These are phyloP conservation scores for Conistra vaccinii DNA, from an alignment of 2,888 invertebrate species.

Conservation along the genomic window DNA sequence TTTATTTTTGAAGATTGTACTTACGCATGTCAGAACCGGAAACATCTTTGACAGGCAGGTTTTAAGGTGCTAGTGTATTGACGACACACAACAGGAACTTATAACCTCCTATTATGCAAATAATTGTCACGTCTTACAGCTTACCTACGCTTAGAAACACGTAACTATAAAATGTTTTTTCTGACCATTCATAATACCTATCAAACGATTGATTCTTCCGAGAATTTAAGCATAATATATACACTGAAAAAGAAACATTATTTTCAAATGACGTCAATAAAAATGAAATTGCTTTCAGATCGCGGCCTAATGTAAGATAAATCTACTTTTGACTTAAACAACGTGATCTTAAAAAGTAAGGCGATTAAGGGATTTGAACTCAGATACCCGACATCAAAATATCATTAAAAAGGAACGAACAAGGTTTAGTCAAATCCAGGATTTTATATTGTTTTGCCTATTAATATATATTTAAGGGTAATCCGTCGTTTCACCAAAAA, in stretches of 20 bases:
- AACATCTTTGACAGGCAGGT: constrained; percentile 30
- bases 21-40: constrained; percentile 21
- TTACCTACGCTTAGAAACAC: too few relatives aligned
- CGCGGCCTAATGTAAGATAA: constrained; percentile 60
- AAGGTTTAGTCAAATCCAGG: constrained; percentile 60
- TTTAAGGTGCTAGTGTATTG: background rate
- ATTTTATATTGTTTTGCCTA: constrained; percentile 43
- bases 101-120: background rate
- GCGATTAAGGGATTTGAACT: constrained; percentile 65
- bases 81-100: background rate
- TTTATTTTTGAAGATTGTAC: constrained; percentile 39
- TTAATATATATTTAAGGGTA: constrained; percentile 29
- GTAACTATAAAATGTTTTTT: background rate
- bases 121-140: background rate
- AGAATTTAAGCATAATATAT: background rate
- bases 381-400: constrained; percentile 67
- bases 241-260: constrained; percentile 2
- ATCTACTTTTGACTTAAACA: constrained; percentile 62
- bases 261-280: constrained; percentile 19
- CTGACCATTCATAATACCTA: background rate
- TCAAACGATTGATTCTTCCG: background rate
- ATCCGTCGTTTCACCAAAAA: background rate
- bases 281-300: constrained; percentile 48
- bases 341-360: constrained; percentile 63
- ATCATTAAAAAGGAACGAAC: constrained; percentile 64